phyloP scores from a whole-genome alignment of 2,888 invertebrate genomes.

The Machimus rusticus region DNA sequence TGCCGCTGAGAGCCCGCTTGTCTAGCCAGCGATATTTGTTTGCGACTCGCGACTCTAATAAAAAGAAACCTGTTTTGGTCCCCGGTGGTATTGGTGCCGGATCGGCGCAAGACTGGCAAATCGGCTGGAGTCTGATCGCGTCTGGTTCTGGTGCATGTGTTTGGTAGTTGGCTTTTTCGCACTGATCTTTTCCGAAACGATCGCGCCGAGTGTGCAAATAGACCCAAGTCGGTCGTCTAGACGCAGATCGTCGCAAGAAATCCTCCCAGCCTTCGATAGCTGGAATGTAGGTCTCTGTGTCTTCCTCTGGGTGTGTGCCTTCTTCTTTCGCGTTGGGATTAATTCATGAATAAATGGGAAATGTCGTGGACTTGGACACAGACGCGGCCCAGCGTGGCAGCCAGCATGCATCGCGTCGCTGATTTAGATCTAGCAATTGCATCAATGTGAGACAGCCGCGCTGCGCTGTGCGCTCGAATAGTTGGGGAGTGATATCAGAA shows the following conservation, averaged over 20 bases:
- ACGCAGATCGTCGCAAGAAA: neutral
- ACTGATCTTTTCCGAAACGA: neutral
- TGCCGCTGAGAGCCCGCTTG: constrained; percentile 18
- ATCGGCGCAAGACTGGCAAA: neutral
- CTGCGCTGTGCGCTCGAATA: neutral
- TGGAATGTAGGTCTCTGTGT: constrained; percentile 29
- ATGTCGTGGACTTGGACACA: neutral
- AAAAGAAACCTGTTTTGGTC: constrained; percentile 16
- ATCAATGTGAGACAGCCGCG: neutral
- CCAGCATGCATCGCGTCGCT: neutral
- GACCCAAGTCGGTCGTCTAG: constrained; percentile 17
- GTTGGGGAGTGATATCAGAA: neutral
- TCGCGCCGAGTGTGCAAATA: neutral
- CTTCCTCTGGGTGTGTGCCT: neutral
- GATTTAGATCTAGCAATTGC: neutral
- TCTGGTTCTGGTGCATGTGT: neutral
- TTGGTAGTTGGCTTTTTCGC: neutral
- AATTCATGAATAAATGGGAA: neutral
- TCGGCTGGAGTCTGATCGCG: neutral
- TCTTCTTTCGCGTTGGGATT: neutral
- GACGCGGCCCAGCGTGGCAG: neutral
- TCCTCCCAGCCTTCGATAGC: neutral
- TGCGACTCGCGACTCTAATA: neutral
- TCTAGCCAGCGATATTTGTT: constrained; percentile 32
- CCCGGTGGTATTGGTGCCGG: neutral